Base-by-base conservation (phyloP, 2,797 vertebrate species). In the Oophaga sylvatica region DNA sequence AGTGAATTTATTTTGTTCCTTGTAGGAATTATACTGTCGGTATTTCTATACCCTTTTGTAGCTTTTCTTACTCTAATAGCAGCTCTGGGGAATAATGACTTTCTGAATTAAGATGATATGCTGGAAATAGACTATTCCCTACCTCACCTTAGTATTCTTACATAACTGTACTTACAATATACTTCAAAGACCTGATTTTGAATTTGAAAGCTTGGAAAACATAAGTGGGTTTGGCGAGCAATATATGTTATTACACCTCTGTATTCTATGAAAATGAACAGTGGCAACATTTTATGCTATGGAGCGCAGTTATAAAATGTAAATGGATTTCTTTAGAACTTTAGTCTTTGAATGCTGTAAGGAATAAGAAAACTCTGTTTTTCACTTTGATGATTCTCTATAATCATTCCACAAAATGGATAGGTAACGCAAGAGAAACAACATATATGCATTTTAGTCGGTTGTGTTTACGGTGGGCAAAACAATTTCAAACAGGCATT, bases 1-100 rank as follows among this genome's bases (percentile, higher is more conserved):
- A 89, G 78, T 89, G 84, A 86, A 89, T 89, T 86, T 89, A 86
- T 86, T 89, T 86, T 86, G 80, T 86, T 89, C 84, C 85, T 77
- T 85, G 80, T 67, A 82, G 63, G 73, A 86, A 83, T 89, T 83
- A 89, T 83, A 82, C 84, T 79, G 88, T 89, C 88, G 79, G 88
- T 86, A 76, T 81, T 56, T 78, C 84, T 86, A 67, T 86, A 86
- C 84, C 84, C 80, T 83, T 83, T 65, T 86, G 88, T 86, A 86
- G 80, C 84, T 86, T 86, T 86, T 89, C 59, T 73, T 83, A 79
- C 71, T 89, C 70, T 89, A 86, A 89, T 86, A 89, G 84, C 73
- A 78, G 88, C 88, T 89, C 88, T 63, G 31, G 84, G 88, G 88
- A 89, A 89, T 86, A 89, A 86, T 86, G 88, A 86, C 84, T 89